Evolutionary conservation across 2,797 vertebrate genomes (phyloP).

Genomic region (Gymnodraco acuticeps): DNA sequence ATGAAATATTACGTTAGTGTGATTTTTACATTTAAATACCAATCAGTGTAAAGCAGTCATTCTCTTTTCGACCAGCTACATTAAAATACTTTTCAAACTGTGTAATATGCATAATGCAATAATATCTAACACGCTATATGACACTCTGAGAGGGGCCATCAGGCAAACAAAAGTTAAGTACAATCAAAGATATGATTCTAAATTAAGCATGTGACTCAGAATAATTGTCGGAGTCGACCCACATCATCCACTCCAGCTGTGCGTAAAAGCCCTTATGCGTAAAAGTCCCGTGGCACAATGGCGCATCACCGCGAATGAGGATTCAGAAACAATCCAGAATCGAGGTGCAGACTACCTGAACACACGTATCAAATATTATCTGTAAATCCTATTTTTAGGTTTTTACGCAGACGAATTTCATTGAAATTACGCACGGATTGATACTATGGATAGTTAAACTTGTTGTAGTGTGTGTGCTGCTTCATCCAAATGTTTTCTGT

Average conservation of each 20-base stretch:
- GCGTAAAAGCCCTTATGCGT: conserved; percentile 74
- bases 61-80: neutral
- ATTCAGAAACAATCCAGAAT: neutral
- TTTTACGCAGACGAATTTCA: neutral
- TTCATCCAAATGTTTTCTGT: conserved; percentile 81
- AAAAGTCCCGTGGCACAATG: conserved; percentile 64
- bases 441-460: conserved; percentile 87
- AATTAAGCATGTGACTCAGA: conserved; percentile 18
- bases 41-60: neutral
- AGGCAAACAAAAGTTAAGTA: no score
- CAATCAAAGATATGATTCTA: neutral
- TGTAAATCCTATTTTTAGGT: neutral
- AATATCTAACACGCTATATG: no score
- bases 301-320: neutral
- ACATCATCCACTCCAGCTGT: conserved; percentile 33
- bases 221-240: conserved; percentile 1
- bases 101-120: no score
- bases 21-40: no score
- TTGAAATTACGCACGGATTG: conserved; percentile 33
- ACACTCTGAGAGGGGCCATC: no score
- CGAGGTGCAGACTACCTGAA: conserved; percentile 11
- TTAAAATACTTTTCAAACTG: neutral
- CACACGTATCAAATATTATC: neutral
- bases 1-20: no score
- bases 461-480: conserved; percentile 78